Base-by-base conservation (phyloP, 2,113 vertebrate genomes). In the Nothocercus julius region DNA sequence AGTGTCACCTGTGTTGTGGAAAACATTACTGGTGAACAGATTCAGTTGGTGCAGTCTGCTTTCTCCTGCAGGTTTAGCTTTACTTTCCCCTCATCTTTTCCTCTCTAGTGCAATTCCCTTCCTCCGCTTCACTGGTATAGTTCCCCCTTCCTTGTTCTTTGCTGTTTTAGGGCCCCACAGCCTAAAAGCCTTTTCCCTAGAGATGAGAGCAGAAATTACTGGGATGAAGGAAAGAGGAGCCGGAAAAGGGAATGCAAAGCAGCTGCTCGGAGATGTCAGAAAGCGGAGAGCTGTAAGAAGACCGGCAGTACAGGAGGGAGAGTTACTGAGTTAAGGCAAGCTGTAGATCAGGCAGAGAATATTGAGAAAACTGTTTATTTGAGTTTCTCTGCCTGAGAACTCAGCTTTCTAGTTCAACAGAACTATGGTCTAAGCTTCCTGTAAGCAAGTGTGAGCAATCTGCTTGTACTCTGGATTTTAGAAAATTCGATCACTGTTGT, bases 231-330 rank as follows among this genome's bases (percentile, higher is more conserved):
- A 85, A 87, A 93, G 90, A 96, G 92, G 85, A 95, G 93, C 92
- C 85, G 72, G 93, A 59, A 90, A 68, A 81, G 68, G 58, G 93
- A 96, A 96, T 96, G 92, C 87, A 93, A 95, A 95, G 87, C 93
- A 97, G 85, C 91, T 96, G 91, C 87, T 96, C 68, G 27, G 77
- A 95, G 80, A 87, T 90, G 94, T 94, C 66, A 83, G 86, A 49
- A 92, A 93, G 73, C 76, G 89, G 51, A 61, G 79, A 87, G 62
- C 79, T 94, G 79, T 47, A 47, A 92, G 64, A 88, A 61, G 90
- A 94, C 4, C 3, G 81, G 87, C 63, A 70, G 73, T 73, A 17
- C 17, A 7, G 83, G 42, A 78, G 45, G 42, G 76, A 68, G 82
- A 78, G 85, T 28, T 94, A 92, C 82, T 74, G 91, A 90, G 68